Evolutionary conservation across 2,113 vertebrate genomes (phyloP).

Genomic region (Pica pica): DNA sequence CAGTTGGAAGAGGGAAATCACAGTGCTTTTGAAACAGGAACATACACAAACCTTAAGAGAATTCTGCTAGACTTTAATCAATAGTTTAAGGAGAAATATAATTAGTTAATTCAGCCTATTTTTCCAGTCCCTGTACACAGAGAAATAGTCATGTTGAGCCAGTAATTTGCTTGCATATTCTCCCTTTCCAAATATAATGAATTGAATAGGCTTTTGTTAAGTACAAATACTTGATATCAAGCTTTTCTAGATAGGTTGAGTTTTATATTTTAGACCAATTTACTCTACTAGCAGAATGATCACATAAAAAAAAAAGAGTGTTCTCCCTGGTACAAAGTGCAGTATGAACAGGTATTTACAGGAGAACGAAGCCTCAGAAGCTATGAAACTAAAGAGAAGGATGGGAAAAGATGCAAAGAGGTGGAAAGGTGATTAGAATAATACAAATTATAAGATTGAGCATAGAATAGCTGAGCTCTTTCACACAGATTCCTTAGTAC

Average conservation of each 20-base stretch:
- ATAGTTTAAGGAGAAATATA: not conserved
- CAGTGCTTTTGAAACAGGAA: not conserved
- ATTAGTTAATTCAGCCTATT: not conserved
- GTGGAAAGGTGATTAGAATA: not conserved
- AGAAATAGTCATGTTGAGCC: not conserved
- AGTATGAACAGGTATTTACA: not conserved
- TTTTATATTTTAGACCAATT: not conserved
- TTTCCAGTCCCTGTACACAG: not conserved
- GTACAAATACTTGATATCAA: not conserved
- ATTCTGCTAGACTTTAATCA: not conserved
- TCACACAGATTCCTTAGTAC: not conserved
- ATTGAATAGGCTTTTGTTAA: not conserved
- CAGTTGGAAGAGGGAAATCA: not conserved
- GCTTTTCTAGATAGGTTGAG: accelerated
- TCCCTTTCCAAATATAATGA: not conserved
- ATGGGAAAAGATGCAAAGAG: not conserved
- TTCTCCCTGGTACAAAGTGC: not conserved
- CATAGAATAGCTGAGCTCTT: not conserved
- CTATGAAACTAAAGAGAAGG: not conserved
- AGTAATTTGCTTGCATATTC: not conserved
- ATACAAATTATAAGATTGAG: not conserved
- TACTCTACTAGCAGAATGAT: not conserved
- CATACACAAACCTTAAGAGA: not conserved
- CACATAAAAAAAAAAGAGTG: not conserved
- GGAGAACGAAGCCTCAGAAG: not conserved